Base-by-base conservation (phyloP, 2,113 vertebrate genomes). In the Calidris pugnax region DNA sequence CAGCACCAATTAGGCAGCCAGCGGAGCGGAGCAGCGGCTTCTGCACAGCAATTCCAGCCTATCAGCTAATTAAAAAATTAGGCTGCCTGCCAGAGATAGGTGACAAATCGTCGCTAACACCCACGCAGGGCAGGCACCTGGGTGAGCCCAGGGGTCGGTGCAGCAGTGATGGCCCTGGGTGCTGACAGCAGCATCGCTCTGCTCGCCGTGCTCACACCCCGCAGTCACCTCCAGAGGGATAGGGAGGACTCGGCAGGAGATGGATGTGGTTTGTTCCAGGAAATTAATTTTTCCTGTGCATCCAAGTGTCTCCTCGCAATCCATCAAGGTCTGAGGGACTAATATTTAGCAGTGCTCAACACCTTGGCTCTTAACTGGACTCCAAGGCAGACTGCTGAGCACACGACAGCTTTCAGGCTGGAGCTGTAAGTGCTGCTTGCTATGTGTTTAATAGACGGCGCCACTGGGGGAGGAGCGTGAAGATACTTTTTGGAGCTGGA, bases 51-150 rank as follows among this genome's bases (percentile, higher is more conserved):
- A 83, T 83, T 68, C 60, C 90, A 95, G 68, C 56, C 83, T 67
- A 78, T 75, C 73, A 60, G 66, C 76, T 93, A 93, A 92, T 96
- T 92, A 89, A 79, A 95, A 91, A 86, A 84, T 87, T 59, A 94
- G 64, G 83, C 68, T 78, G 71, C 48, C 87, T 90, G 73, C 56
- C 86, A 92, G 76, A 39, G n/a, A 43, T 12, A 81, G 76, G 90
- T 84, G 85, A 95, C 64, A 90, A 78, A 90, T 59, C 60, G 55
- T 28, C 13, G 7, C 77, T 57, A 56, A 66, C 59, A 89, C 85
- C 81, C 91, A 91, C 0, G 1, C 35, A 67, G 35, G 81, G 48
- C 76, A 92, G 55, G 91, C 69, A 77, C 33, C 55, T n/a, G 78
- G 35, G 30, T 43, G 56, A 91, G 48, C 87, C 92, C 30, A 30